Evolutionary conservation across 2,888 invertebrate species (phyloP).

Genomic region (Quadroppia sp.): DNA sequence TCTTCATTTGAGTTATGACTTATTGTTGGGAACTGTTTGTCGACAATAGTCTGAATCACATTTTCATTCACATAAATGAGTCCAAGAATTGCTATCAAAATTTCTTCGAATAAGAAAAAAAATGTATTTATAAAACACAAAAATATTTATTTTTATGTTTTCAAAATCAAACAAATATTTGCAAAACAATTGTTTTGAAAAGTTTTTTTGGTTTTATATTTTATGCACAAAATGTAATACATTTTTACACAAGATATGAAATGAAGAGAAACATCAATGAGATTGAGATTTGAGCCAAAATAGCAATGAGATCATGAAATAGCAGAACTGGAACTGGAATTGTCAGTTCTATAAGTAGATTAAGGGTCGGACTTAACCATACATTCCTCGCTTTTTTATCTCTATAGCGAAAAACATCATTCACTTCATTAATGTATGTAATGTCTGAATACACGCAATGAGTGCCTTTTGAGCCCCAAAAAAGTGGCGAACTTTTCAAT

Average conservation of each 20-base stretch:
- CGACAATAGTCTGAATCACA: too few relatives aligned
- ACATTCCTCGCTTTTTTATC: background rate
- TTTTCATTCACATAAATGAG: too few relatives aligned
- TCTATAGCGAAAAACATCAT: too few relatives aligned
- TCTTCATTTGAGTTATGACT: background rate
- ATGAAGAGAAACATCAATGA: background rate
- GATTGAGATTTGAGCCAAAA: constrained; percentile 32
- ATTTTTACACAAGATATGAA: background rate
- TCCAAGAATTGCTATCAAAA: too few relatives aligned
- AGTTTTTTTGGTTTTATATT: too few relatives aligned
- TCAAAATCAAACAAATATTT: too few relatives aligned
- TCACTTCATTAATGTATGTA: background rate
- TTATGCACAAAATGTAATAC: background rate
- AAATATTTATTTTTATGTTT: too few relatives aligned
- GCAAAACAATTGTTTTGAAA: too few relatives aligned
- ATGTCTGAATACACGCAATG: background rate
- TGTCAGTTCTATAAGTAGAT: constrained; percentile 35
- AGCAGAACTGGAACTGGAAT: constrained; percentile 14
- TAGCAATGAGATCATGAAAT: constrained; percentile 36
- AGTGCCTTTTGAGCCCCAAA: background rate
- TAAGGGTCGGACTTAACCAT: constrained; percentile 37
- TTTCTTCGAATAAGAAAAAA: too few relatives aligned
- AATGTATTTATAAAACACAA: too few relatives aligned
- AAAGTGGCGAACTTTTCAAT: constrained; percentile 6
- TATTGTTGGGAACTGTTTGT: background rate